Evolutionary conservation across 2,113 vertebrate species (phyloP), one percentile per base, ranked within the genome.

Genomic region (Pitta sordida): DNA sequence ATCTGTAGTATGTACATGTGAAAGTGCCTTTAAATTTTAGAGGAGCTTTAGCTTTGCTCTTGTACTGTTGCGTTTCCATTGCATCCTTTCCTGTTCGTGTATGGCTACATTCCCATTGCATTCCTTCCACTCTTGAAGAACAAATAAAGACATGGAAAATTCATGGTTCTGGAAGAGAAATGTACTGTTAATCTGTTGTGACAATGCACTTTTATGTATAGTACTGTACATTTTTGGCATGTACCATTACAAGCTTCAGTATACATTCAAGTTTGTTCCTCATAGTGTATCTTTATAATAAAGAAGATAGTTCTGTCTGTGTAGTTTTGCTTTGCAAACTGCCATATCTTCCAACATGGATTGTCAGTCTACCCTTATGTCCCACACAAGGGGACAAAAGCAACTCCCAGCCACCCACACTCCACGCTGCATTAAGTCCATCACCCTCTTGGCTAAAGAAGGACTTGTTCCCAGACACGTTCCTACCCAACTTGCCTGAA

Each of bases 1-100:
- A 98, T 99, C 98, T 97, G 98, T 98, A 98, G 98, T 98, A 98
- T 98, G 98, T 98, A 99, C 98, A 99, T 97, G 98, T 99, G 98
- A 98, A 99, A 99, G 99, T 99, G 99, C 99, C 99, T 99, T 99
- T 98, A 98, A 98, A 98, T 98, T 98, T 98, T 99, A 98, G 98
- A 98, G 97, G 98, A 99, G 97, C 98, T 98, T 97, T 97, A 98
- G 97, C 97, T 97, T 98, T 98, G 97, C 97, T 98, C 97, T 97
- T 98, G 97, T 98, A 97, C 96, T 95, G 97, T 98, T 87, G 93
- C 97, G 96, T 98, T 98, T 95, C 94, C 97, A 96, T 97, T 97
- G 97, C 96, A 88, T 94, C 95, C 85, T 94, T 91, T 81, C 90
- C 65, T 89, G 94, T 96, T 96, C 4, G 86, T 97, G 92, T 97